phyloP scores from a whole-genome alignment of 2,797 vertebrate genomes.

The Coregonus sp. region DNA sequence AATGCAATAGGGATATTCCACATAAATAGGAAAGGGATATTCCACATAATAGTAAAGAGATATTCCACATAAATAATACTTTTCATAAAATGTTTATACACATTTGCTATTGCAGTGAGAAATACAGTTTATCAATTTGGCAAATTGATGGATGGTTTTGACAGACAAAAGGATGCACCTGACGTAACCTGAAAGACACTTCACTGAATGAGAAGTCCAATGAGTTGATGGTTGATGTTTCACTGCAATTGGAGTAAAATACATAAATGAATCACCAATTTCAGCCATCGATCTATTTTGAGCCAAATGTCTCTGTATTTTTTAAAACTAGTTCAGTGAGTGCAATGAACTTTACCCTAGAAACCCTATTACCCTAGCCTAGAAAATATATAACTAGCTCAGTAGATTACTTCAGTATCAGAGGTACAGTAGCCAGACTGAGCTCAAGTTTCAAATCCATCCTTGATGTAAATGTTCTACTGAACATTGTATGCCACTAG shows the following conservation, averaged over 20 bases:
- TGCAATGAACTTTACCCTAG: neutral
- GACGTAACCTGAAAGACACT: neutral
- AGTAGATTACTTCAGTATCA: neutral
- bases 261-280: neutral
- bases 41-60: too few species aligned
- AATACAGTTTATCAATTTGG: neutral
- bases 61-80: too few species aligned
- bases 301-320: neutral
- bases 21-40: too few species aligned
- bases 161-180: neutral
- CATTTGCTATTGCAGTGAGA: neutral
- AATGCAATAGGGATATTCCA: neutral
- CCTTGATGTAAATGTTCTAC: neutral
- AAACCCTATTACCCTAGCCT: neutral
- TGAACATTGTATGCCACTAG: neutral
- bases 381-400: neutral
- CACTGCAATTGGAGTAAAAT: neutral
- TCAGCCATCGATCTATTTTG: neutral
- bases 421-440: neutral
- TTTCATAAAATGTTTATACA: too few species aligned
- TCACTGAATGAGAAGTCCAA: neutral
- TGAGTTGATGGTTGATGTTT: neutral
- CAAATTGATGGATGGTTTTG: neutral
- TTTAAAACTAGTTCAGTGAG: neutral
- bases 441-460: neutral